Evolutionary conservation across 37 sponge, comb jelly and placozoan species (phyloP).

Genomic region (Oscarella lobularis): DNA sequence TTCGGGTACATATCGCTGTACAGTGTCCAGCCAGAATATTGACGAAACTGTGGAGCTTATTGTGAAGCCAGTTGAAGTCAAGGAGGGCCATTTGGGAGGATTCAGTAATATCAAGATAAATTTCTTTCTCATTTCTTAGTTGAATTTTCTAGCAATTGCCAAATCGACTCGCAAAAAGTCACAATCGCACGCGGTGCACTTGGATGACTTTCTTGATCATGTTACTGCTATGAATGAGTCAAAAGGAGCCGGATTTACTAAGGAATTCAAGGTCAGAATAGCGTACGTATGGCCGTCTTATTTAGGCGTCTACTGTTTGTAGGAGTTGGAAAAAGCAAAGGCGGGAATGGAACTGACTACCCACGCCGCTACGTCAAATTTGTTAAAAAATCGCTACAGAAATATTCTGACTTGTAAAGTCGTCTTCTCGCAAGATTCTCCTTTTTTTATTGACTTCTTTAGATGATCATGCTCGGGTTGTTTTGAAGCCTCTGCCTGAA

Average conservation of each 20-base stretch:
- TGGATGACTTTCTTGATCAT: slow-evolving; percentile 8
- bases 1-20: not conserved
- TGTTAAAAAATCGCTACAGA: slow-evolving; percentile 9
- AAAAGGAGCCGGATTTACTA: slow-evolving; percentile 12
- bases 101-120: too few relatives aligned
- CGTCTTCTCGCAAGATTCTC: not conserved
- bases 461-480: slow-evolving; percentile 62
- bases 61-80: not conserved
- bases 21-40: not conserved
- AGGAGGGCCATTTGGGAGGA: too few relatives aligned
- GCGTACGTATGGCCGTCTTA: not conserved
- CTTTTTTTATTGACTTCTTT: not conserved
- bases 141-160: too few relatives aligned
- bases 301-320: too few relatives aligned
- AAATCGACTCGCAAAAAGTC: too few relatives aligned
- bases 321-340: too few relatives aligned
- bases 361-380: not conserved
- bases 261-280: slow-evolving; percentile 24
- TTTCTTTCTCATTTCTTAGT: too few relatives aligned
- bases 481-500: slow-evolving; percentile 17
- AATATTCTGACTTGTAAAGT: not conserved
- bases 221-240: slow-evolving; percentile 5
- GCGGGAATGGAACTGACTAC: too few relatives aligned
- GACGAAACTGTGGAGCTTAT: not conserved
- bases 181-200: not conserved